These are phyloP conservation scores for Remorina albescens DNA, from an alignment of 2,797 vertebrate species.

Conservation along the genomic window DNA sequence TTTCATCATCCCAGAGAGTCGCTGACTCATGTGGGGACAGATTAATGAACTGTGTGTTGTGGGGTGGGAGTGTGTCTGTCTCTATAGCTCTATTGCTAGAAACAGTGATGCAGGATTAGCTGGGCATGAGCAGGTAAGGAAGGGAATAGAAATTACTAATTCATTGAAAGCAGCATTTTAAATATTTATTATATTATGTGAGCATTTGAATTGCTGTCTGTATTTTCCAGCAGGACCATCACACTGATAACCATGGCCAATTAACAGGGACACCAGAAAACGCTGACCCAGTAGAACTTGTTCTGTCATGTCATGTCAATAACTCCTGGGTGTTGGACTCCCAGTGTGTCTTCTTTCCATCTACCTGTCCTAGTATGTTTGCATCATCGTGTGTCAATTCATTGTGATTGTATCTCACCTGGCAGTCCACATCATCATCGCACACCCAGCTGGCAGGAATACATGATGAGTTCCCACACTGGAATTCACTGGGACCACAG, in stretches of 20 bases:
- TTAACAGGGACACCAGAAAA: slow-evolving; percentile 30
- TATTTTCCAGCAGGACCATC: not conserved
- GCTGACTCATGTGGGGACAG: slow-evolving; percentile 50
- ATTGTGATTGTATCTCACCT: slow-evolving; percentile 59
- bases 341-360: not conserved
- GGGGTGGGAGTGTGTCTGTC: slow-evolving; percentile 8
- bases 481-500: slow-evolving; percentile 92
- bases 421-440: slow-evolving; percentile 94
- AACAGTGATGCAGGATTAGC: slow-evolving; percentile 7
- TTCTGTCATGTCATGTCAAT: slow-evolving; percentile 25
- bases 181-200: no score
- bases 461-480: slow-evolving; percentile 92
- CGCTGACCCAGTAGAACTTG: slow-evolving; percentile 22
- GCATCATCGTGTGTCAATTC: no score
- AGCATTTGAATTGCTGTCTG: not conserved
- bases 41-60: slow-evolving; percentile 43
- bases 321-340: slow-evolving; percentile 14
- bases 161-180: not conserved
- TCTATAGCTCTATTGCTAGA: not conserved
- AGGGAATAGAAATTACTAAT: slow-evolving; percentile 29
- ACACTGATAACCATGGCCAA: slow-evolving; percentile 32
- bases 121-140: not conserved
- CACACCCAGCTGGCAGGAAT: slow-evolving; percentile 97
- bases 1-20: slow-evolving; percentile 67
- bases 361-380: not conserved